Evolutionary conservation across 2,888 invertebrate species (phyloP).

Genomic region (Trachelus tabidus): DNA sequence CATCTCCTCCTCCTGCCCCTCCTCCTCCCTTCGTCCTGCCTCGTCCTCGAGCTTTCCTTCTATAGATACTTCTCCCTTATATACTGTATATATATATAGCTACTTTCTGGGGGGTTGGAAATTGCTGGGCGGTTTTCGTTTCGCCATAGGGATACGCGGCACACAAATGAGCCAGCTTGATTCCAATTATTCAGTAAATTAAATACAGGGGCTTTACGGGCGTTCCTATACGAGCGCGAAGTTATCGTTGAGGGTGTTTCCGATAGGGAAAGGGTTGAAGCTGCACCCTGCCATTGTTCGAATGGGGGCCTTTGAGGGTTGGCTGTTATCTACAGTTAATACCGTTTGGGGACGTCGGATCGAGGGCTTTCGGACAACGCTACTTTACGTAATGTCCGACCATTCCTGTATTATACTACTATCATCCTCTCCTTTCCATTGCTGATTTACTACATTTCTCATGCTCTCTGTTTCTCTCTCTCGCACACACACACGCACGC

Average conservation of each 20-base stretch:
- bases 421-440: background rate
- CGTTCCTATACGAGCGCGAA: constrained; percentile 31
- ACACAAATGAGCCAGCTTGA: constrained; percentile 65
- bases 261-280: constrained; percentile 48
- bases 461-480: background rate
- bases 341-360: constrained; percentile 15
- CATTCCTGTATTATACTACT: background rate
- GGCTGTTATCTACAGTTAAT: constrained; percentile 48
- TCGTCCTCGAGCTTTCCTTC: background rate
- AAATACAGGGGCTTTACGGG: constrained; percentile 60
- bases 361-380: constrained; percentile 2
- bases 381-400: background rate
- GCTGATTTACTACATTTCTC: background rate
- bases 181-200: constrained; percentile 67
- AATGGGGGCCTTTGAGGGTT: constrained; percentile 25
- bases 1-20: constrained; percentile 17
- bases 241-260: constrained; percentile 47
- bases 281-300: constrained; percentile 37
- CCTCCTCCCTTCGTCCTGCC: no score
- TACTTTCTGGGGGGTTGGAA: constrained; percentile 19
- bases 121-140: constrained; percentile 25
- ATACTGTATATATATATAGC: background rate
- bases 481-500: background rate
- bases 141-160: constrained; percentile 27
- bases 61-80: background rate